Evolutionary conservation across 2,113 vertebrate species (phyloP).

Genomic region (Zapus hudsonius): DNA sequence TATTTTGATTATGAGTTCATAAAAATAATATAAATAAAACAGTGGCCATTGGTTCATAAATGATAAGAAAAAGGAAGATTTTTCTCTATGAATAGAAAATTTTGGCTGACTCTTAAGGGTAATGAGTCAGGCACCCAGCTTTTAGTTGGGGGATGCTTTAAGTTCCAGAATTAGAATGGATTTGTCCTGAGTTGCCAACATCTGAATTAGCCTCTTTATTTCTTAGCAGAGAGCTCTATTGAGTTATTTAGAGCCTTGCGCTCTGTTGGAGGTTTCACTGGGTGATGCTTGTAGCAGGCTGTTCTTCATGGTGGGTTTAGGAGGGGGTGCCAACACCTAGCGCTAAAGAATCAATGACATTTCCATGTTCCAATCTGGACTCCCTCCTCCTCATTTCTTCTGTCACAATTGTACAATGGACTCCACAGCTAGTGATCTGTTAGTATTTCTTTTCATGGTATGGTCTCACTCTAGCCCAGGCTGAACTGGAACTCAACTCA

Average conservation of each 20-base stretch:
- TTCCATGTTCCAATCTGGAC: conserved; percentile 8
- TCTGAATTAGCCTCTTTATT: background rate
- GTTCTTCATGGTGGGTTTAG: background rate
- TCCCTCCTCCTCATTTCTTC: conserved; percentile 10
- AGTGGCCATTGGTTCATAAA: background rate
- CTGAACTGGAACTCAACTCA: too few species aligned
- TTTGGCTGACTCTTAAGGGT: background rate
- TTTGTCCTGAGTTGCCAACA: background rate
- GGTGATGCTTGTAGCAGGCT: background rate
- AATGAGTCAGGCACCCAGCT: background rate
- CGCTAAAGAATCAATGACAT: background rate
- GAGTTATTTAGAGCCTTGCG: background rate
- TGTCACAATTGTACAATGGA: background rate
- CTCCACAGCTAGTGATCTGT: background rate
- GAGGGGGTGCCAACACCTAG: background rate
- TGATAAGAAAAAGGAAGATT: background rate
- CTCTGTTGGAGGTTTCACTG: background rate
- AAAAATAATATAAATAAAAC: background rate
- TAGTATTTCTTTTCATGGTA: background rate
- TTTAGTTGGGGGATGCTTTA: background rate
- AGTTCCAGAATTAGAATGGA: conserved; percentile 40
- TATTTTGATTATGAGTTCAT: background rate
- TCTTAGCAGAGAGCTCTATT: background rate
- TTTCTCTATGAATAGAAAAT: background rate
- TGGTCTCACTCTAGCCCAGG: too few species aligned